Conservation (phyloP, 23 tunicate genomes). For the Trididemnum nubilum region DNA sequence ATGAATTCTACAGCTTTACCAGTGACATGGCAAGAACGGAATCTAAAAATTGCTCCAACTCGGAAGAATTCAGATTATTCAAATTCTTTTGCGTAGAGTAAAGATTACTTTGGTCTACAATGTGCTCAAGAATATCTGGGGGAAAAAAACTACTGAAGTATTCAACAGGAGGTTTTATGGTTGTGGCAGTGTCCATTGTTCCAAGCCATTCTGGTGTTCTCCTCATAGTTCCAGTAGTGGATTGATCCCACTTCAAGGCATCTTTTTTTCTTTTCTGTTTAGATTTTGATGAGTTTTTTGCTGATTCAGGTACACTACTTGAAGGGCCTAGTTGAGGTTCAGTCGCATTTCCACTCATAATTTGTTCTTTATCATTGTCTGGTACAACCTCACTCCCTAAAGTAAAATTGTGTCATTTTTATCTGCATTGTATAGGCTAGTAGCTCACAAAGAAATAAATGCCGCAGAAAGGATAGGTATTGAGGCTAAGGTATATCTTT, state of each 20-base stretch:
- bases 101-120: constrained; percentile 15
- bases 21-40: too few species aligned
- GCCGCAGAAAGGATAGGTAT: too few species aligned
- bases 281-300: neutral
- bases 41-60: neutral
- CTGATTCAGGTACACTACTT: neutral
- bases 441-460: too few species aligned
- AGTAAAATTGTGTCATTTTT: too few species aligned
- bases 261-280: too few species aligned
- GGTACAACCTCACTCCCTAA: neutral
- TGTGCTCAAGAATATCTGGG: constrained; percentile 1
- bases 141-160: neutral
- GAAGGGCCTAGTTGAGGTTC: too few species aligned
- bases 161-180: constrained; percentile 15
- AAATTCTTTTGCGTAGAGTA: constrained; percentile 1
- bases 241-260: neutral
- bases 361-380: neutral
- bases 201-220: constrained; percentile 4
- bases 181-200: neutral
- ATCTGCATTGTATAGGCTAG: too few species aligned
- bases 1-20: too few species aligned
- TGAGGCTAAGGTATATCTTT: too few species aligned
- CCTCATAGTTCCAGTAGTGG: neutral
- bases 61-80: neutral
- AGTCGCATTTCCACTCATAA: neutral